Conservation (phyloP, 1,140 invertebrate species). For the Probaryconus sp. region DNA sequence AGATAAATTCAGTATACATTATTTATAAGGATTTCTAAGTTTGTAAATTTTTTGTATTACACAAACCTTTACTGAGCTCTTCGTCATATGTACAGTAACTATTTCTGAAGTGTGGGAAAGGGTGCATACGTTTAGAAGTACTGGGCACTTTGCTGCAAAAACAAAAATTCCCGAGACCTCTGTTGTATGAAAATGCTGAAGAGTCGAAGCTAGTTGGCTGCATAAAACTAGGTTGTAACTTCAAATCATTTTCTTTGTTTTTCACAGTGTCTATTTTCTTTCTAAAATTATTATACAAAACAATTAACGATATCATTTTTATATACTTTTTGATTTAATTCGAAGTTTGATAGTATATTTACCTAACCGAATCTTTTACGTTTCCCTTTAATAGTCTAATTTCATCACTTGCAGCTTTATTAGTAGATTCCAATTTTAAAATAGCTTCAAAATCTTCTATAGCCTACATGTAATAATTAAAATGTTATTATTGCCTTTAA, state of each 20-base stretch:
- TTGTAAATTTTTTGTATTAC: no score
- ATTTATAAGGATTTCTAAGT: no score
- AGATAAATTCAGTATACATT: no score
- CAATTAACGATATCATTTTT: no score
- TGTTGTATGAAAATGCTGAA: background rate
- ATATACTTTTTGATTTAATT: no score
- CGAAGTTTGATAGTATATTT: no score
- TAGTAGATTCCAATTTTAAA: slow-evolving; percentile 65
- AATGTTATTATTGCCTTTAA: background rate
- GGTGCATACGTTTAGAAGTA: slow-evolving; percentile 21
- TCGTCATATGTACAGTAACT: background rate
- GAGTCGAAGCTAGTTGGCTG: no score
- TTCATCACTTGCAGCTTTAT: slow-evolving; percentile 58
- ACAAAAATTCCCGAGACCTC: slow-evolving; percentile 1
- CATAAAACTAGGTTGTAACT: no score
- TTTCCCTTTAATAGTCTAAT: slow-evolving; percentile 62
- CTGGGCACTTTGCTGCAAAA: background rate
- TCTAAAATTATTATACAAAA: no score
- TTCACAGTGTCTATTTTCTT: no score
- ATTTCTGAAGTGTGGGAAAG: background rate
- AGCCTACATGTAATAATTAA: slow-evolving; percentile 62
- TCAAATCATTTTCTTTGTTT: no score
- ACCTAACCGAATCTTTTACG: slow-evolving; percentile 62
- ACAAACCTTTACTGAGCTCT: background rate
- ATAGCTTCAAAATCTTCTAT: slow-evolving; percentile 66